phyloP scores from a whole-genome alignment of 2,797 vertebrate species.

The Spea hammondii region DNA sequence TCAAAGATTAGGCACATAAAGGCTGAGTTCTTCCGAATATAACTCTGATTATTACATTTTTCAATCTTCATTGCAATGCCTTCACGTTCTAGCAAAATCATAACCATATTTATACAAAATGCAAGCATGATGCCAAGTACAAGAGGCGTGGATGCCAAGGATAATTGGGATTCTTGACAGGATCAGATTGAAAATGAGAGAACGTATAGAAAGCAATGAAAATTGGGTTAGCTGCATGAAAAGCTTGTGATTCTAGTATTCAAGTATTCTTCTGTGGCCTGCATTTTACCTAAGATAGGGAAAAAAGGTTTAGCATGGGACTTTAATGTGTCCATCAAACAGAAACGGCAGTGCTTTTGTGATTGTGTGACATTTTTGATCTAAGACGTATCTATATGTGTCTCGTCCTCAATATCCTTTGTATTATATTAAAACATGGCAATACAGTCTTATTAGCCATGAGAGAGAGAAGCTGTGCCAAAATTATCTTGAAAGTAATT shows the following conservation, averaged over 20 bases:
- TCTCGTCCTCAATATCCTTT: too few relatives aligned
- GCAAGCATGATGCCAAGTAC: not conserved
- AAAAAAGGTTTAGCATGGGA: not conserved
- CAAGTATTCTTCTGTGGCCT: not conserved
- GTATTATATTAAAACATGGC: too few relatives aligned
- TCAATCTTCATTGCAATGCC: not conserved
- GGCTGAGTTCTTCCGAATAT: not conserved
- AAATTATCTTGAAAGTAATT: too few relatives aligned
- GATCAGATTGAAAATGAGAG: not conserved
- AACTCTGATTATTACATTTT: slow-evolving; percentile 5
- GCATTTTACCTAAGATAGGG: not conserved
- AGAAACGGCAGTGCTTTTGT: too few relatives aligned
- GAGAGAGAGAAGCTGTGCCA: too few relatives aligned
- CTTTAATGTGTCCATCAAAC: not conserved
- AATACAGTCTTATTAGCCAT: too few relatives aligned
- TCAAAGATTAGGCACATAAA: not conserved
- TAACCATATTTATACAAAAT: slow-evolving; percentile 3
- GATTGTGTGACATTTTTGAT: too few relatives aligned
- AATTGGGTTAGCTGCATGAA: not conserved
- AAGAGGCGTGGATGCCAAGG: slow-evolving; percentile 1
- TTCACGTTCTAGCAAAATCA: not conserved
- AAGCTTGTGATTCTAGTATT: not conserved
- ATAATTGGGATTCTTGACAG: slow-evolving; percentile 10
- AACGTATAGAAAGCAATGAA: not conserved
- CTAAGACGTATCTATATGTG: too few relatives aligned